These are phyloP conservation scores for Tribolium freemani DNA, from an alignment of 2,888 invertebrate genomes.

Conservation along the genomic window DNA sequence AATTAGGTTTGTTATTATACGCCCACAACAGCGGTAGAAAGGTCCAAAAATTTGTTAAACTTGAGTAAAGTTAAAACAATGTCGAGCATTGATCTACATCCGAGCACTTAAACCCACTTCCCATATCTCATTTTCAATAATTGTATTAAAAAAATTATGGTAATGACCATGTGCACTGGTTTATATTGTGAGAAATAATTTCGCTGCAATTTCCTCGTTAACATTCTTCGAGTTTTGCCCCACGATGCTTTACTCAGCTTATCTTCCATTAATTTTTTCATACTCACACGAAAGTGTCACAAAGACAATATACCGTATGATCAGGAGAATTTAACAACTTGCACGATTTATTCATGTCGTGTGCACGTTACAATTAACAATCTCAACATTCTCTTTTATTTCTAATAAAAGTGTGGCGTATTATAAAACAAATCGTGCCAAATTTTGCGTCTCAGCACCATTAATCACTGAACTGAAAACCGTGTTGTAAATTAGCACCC, in stretches of 20 bases:
- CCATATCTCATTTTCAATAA: conserved; percentile 22
- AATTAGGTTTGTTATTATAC: not conserved
- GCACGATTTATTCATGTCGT: not conserved
- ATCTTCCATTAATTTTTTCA: not conserved
- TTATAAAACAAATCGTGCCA: conserved; percentile 7
- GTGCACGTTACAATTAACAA: not conserved
- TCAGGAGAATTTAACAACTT: not conserved
- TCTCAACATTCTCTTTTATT: not conserved
- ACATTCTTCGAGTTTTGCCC: not conserved
- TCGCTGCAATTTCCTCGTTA: conserved; percentile 12
- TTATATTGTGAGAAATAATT: conserved; percentile 19
- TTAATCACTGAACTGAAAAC: conserved; percentile 23
- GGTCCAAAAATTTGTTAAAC: not conserved
- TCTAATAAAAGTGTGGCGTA: not conserved
- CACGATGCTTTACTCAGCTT: not conserved
- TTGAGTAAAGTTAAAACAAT: not conserved
- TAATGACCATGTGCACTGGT: conserved; percentile 14
- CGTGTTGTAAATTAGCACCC: conserved; percentile 1
- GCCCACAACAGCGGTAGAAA: not conserved
- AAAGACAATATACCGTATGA: not conserved
- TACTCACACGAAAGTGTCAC: not conserved
- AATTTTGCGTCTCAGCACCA: conserved; percentile 13
- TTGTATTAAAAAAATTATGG: conserved; percentile 4
- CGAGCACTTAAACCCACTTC: conserved; percentile 1
- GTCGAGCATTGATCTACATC: conserved; percentile 10